Evolutionary conservation across 2,797 vertebrate species (phyloP).

Genomic region (Enteromius afrohamiltoni): DNA sequence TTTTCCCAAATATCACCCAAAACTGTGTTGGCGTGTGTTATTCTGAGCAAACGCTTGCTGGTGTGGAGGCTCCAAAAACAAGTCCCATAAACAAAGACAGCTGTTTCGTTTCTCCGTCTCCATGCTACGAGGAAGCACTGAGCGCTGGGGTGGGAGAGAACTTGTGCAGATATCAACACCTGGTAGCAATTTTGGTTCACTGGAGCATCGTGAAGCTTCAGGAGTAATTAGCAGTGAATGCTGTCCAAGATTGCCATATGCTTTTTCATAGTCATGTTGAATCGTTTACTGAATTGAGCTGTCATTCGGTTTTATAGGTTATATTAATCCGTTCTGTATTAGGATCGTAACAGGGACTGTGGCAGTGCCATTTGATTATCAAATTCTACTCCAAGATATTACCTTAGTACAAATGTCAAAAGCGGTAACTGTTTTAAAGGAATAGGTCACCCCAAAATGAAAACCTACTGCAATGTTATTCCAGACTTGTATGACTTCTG

Average conservation of each 20-base stretch:
- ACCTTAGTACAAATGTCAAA: neutral
- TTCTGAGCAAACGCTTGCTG: constrained; percentile 58
- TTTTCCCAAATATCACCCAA: constrained; percentile 38
- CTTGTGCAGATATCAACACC: constrained; percentile 61
- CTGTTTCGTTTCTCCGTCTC: constrained; percentile 68
- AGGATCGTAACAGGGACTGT: neutral
- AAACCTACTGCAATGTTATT: neutral
- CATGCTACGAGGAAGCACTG: constrained; percentile 47
- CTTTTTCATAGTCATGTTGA: constrained; percentile 11
- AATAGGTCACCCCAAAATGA: neutral
- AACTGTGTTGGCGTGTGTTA: constrained; percentile 70
- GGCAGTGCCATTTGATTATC: neutral
- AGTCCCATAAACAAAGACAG: constrained; percentile 74
- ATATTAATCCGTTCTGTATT: neutral
- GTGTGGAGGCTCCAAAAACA: constrained; percentile 52
- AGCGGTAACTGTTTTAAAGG: neutral
- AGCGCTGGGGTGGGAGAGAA: constrained; percentile 25
- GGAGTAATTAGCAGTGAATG: constrained; percentile 36
- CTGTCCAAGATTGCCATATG: constrained; percentile 11
- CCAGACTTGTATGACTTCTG: neutral
- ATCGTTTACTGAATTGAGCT: constrained; percentile 18
- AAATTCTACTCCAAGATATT: constrained; percentile 5
- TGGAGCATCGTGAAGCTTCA: constrained; percentile 17
- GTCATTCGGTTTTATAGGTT: constrained; percentile 9
- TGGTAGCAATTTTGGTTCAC: constrained; percentile 65